Evolutionary conservation across 2,113 vertebrate genomes (phyloP), one percentile per base, ranked within the genome.

Genomic region (Tamias sibiricus): DNA sequence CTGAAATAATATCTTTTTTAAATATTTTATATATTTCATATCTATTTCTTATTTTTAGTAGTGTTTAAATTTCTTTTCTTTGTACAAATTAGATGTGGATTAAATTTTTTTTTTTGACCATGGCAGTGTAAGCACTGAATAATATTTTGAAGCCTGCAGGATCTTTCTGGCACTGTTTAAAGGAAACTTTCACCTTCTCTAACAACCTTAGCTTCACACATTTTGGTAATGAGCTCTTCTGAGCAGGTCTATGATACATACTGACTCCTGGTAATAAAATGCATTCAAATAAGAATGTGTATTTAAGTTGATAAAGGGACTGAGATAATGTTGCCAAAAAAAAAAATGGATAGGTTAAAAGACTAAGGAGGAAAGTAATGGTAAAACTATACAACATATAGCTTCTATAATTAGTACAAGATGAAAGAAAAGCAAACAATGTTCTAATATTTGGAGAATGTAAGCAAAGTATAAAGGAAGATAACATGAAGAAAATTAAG

Each of bases 301-400:
- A 49, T 87, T 97, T 87, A 90, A 95, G 84, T 77, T 86, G 69
- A 96, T 79, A 81, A 94, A 89, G 14, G 3, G 30, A 93, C 30
- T 75, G 71, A 69, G 49, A 57, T 87, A 59, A 95, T 74, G 62
- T 40, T 94, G 26, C 17, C n/a, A n/a, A n/a, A n/a, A 72, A 92
- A 14, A 95, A 85, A 95, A 85, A 44, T 32, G 2, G 16, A 19
- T 66, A 57, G 10, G 11, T 28, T 49, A 85, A 91, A 95, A 1
- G 17, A 75, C 10, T 44, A 14, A 82, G 37, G 54, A 94, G 37
- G 24, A 49, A 89, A 71, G 2, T 49, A 77, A 91, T 87, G 19
- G 4, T 32, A 72, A 87, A 80, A 19, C 26, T 83, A 14, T 62
- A 87, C 81, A 91, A 37, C 37, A 9, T 14, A 28, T 54, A 88